Conservation (phyloP, 2,888 invertebrate species). For the Epinotia demarniana region DNA sequence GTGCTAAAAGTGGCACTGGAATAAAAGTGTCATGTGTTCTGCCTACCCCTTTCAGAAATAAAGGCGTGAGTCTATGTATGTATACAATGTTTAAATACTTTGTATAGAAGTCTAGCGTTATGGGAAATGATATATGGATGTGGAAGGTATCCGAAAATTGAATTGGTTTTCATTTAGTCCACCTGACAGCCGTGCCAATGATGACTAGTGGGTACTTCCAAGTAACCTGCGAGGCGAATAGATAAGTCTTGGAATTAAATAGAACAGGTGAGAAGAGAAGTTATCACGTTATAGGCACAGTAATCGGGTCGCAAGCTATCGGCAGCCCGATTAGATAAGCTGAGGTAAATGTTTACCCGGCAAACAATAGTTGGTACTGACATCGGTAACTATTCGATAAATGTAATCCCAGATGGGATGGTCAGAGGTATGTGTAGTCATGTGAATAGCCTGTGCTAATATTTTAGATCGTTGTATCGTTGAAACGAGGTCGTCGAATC, state of each 20-base stretch:
- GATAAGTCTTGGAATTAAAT: slow-evolving; percentile 58
- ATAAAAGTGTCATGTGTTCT: too few relatives aligned
- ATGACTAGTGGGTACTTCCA: slow-evolving; percentile 15
- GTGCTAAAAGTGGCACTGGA: too few relatives aligned
- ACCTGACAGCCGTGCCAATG: neutral
- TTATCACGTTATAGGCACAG: slow-evolving; percentile 61
- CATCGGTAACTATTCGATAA: slow-evolving; percentile 33
- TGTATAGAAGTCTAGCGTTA: too few relatives aligned
- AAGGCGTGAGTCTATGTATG: too few relatives aligned
- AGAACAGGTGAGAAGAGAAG: slow-evolving; percentile 75
- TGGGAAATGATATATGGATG: too few relatives aligned
- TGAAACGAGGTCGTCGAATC: too few relatives aligned
- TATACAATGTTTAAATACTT: too few relatives aligned
- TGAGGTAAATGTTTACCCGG: slow-evolving; percentile 75
- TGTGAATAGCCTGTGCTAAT: neutral
- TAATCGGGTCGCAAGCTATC: slow-evolving; percentile 82
- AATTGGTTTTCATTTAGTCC: neutral
- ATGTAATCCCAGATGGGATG: slow-evolving; percentile 5
- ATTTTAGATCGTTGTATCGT: neutral
- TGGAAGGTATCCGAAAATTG: neutral
- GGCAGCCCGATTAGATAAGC: slow-evolving; percentile 79
- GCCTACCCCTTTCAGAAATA: too few relatives aligned
- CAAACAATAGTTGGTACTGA: slow-evolving; percentile 67
- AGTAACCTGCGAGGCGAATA: slow-evolving; percentile 40
- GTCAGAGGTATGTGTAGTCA: neutral